Evolutionary conservation across 2,888 invertebrate genomes (phyloP), one percentile per base, ranked within the genome.

Genomic region (Pelosia muscerda): DNA sequence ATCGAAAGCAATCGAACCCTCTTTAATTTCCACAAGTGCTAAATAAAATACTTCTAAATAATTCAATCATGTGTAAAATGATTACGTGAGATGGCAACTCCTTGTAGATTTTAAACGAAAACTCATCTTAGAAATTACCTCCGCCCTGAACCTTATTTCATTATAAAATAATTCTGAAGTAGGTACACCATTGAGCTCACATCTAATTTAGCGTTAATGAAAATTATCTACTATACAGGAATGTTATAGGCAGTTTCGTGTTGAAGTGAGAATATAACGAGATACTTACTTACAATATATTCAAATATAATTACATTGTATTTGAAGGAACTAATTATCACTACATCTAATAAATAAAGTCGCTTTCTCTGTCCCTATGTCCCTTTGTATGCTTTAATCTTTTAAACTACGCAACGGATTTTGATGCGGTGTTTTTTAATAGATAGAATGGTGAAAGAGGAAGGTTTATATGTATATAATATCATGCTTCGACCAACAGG

Each of bases 51-150:
- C 58, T 59, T 19, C 19, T 25, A 38, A 23, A 34, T 59, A 19
- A 19, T 59, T 15, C 38, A 9, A 25, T 59, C 38, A 59, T 38
- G 25, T 38, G 38, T 38, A 25, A 25, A 59, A 59, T 59, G 38
- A 59, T 34, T 59, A 38, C 15, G 23, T 25, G 59, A 25, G 19
- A 23, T 23, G 1, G 25, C 2, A 28, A 8, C 5, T 19, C 25
- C 59, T 38, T 38, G 38, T 59, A 59, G 25, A 59, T 38, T 59
- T 23, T 49, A n/a, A n/a, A n/a, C 49, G 49, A 49, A 49, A 49
- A 49, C 49, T 19, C 49, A 2, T 49, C 19, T 42, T 19, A 19
- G 42, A 42, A 42, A 42, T 42, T 42, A 42, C 42, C 19, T 49
- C 9, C 49, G n/a, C 4, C 31, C 42, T 19, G 13, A 15, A 38